These are phyloP conservation scores for Taxidea taxus DNA, from an alignment of 2,113 vertebrate species.

Conservation along the genomic window DNA sequence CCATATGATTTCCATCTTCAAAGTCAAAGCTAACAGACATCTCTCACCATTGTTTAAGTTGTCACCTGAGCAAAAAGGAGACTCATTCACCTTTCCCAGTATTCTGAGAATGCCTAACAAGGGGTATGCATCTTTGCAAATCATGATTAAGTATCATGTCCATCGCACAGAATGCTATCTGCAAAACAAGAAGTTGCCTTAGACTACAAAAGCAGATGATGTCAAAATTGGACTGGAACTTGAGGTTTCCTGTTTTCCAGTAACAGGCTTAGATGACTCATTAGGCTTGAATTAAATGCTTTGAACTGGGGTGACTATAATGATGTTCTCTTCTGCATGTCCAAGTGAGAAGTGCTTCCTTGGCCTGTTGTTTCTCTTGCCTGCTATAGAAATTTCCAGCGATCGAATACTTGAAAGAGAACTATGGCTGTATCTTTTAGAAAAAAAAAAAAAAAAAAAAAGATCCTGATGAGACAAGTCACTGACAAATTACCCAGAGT, in stretches of 20 bases:
- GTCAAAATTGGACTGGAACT: slow-evolving; percentile 22
- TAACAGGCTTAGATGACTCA: slow-evolving; percentile 49
- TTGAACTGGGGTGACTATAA: background rate
- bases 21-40: background rate
- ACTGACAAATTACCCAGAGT: background rate
- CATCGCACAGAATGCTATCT: background rate
- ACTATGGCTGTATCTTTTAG: background rate
- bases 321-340: background rate
- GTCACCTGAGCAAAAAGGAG: background rate
- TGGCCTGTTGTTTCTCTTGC: background rate
- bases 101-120: background rate
- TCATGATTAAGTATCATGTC: background rate
- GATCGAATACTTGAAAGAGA: background rate
- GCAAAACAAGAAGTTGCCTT: background rate
- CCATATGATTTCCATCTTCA: background rate
- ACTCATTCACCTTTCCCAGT: background rate
- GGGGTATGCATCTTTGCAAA: background rate
- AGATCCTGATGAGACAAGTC: background rate
- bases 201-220: background rate
- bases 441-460: background rate
- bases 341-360: background rate
- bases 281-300: slow-evolving; percentile 46
- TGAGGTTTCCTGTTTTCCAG: slow-evolving; percentile 67
- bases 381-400: background rate
- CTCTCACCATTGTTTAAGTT: background rate